phyloP scores from a whole-genome alignment of 2,888 invertebrate genomes.

The Frankliniella intonsa region DNA sequence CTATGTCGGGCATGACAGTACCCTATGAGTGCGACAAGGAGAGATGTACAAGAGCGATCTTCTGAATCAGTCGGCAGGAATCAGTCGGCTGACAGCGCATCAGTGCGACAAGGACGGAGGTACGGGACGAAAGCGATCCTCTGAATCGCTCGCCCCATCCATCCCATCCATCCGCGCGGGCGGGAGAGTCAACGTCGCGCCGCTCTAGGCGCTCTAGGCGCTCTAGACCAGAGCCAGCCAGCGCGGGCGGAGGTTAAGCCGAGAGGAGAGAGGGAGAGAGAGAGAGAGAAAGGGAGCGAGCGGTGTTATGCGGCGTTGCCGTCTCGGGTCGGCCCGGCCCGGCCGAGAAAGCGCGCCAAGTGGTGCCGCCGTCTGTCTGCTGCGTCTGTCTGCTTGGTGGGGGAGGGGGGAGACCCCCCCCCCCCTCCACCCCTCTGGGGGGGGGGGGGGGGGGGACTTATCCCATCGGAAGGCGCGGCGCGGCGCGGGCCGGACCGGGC shows the following conservation, averaged over 20 bases:
- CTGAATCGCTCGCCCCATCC: no score
- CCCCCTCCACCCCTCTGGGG: neutral
- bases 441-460: neutral
- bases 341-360: slow-evolving; percentile 12
- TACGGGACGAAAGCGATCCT: no score
- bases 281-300: neutral
- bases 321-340: neutral
- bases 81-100: no score
- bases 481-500: no score
- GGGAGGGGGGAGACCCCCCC: neutral
- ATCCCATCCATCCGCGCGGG: neutral
- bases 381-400: neutral
- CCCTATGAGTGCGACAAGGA: no score
- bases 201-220: neutral
- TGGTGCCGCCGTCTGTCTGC: neutral
- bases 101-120: no score
- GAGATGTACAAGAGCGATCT: no score
- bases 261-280: neutral
- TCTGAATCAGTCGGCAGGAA: no score
- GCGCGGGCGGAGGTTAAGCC: no score
- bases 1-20: no score
- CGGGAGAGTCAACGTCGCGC: no score
- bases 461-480: neutral
- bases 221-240: neutral
- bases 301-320: neutral